phyloP scores from a whole-genome alignment of 2,113 vertebrate genomes.

The Mionectes macconnelli region DNA sequence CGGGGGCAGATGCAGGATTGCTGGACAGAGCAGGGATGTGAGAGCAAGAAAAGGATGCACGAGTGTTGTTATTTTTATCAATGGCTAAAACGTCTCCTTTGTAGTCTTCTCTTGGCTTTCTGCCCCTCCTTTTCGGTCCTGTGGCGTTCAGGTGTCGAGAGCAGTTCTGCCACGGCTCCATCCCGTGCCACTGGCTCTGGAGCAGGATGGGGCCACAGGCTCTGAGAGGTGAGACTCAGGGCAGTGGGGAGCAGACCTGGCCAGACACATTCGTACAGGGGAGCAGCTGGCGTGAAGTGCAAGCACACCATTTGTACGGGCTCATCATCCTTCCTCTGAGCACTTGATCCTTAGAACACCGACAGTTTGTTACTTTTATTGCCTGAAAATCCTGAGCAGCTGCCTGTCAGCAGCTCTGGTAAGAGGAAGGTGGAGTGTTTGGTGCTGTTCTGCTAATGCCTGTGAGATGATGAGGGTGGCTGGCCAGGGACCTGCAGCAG shows the following conservation, averaged over 20 bases:
- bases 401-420: neutral
- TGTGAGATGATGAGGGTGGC: neutral
- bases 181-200: neutral
- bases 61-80: neutral
- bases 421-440: neutral
- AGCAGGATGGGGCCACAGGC: neutral
- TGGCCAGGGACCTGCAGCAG: neutral
- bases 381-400: neutral
- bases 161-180: neutral
- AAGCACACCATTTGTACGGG: neutral
- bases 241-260: neutral
- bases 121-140: neutral
- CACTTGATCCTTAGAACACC: neutral
- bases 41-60: neutral
- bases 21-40: neutral
- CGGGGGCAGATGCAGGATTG: neutral
- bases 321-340: neutral
- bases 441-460: fast-evolving
- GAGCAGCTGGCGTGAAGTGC: neutral
- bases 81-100: neutral
- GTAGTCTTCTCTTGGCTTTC: neutral
- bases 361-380: neutral
- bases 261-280: neutral
- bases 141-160: neutral
- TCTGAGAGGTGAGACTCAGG: neutral